Evolutionary conservation across 2,888 invertebrate genomes (phyloP).

Genomic region (Cheilosia scutellata): DNA sequence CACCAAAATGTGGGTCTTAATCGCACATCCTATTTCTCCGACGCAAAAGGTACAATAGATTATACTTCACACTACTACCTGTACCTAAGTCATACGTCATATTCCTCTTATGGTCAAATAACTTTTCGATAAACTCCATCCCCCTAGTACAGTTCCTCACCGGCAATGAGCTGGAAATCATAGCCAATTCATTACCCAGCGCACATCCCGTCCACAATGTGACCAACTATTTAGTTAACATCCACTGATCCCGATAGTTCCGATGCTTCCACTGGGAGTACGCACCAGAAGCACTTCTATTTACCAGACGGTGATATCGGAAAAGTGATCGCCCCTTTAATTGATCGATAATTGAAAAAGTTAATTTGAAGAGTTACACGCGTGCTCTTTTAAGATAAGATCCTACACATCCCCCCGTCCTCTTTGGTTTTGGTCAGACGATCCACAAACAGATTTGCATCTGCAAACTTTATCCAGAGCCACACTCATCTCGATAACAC

Average conservation of each 20-base stretch:
- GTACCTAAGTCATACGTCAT: too few species aligned
- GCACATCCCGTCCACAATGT: constrained; percentile 38
- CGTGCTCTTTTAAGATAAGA: constrained; percentile 76
- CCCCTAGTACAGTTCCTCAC: constrained; percentile 3
- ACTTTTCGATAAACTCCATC: constrained; percentile 19
- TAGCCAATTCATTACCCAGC: constrained; percentile 19
- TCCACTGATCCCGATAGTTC: constrained; percentile 30
- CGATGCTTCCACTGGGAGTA: neutral
- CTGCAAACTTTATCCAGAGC: neutral
- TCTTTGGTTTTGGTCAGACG: neutral
- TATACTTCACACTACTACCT: too few species aligned
- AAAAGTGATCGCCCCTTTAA: constrained; percentile 74
- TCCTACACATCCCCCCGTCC: neutral
- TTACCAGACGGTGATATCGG: constrained; percentile 50
- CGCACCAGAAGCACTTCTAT: neutral
- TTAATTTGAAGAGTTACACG: constrained; percentile 77
- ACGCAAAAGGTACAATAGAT: too few species aligned
- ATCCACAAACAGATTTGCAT: constrained; percentile 1
- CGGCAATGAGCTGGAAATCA: neutral
- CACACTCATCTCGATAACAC: constrained; percentile 6
- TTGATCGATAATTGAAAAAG: constrained; percentile 78
- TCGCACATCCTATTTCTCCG: too few species aligned
- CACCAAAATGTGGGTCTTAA: too few species aligned
- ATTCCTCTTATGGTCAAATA: neutral
- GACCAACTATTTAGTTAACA: constrained; percentile 57